These are phyloP conservation scores for Apodemia mormo DNA, from an alignment of 2,888 invertebrate species.

Conservation along the genomic window DNA sequence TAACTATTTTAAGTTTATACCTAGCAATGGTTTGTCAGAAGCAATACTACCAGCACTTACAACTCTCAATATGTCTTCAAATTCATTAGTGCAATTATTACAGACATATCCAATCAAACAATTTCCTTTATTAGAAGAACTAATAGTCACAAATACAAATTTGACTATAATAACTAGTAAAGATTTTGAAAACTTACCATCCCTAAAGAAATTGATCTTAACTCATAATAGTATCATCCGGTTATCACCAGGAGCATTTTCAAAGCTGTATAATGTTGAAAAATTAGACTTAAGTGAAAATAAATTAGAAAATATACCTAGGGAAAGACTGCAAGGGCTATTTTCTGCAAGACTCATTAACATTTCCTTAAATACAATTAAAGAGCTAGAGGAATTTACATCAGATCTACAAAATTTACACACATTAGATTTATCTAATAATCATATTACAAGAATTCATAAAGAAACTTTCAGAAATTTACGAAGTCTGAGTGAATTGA, in stretches of 20 bases:
- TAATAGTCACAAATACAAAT: slow-evolving; percentile 90
- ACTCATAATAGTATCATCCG: slow-evolving; percentile 88
- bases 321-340: slow-evolving; percentile 91
- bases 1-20: slow-evolving; percentile 91
- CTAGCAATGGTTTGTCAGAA: slow-evolving; percentile 88
- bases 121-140: slow-evolving; percentile 90
- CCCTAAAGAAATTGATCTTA: slow-evolving; percentile 87
- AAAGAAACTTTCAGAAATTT: slow-evolving; percentile 89
- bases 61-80: slow-evolving; percentile 91
- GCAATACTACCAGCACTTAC: slow-evolving; percentile 86
- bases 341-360: slow-evolving; percentile 88
- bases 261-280: slow-evolving; percentile 87
- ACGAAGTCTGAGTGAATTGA: slow-evolving; percentile 88
- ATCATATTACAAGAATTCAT: slow-evolving; percentile 89
- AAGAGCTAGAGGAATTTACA: slow-evolving; percentile 91
- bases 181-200: slow-evolving; percentile 92
- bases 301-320: slow-evolving; percentile 90
- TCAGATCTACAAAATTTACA: slow-evolving; percentile 88
- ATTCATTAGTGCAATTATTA: slow-evolving; percentile 89
- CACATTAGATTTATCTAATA: slow-evolving; percentile 90
- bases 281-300: slow-evolving; percentile 91
- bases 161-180: slow-evolving; percentile 91
- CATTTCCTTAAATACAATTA: slow-evolving; percentile 91
- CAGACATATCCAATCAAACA: slow-evolving; percentile 86
- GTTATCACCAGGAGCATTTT: slow-evolving; percentile 92